Percentiles rank a stretch among this genome's conserved stretches.
Conservation (phyloP, 2,888 invertebrate genomes). For the Harpalus rufipes region DNA sequence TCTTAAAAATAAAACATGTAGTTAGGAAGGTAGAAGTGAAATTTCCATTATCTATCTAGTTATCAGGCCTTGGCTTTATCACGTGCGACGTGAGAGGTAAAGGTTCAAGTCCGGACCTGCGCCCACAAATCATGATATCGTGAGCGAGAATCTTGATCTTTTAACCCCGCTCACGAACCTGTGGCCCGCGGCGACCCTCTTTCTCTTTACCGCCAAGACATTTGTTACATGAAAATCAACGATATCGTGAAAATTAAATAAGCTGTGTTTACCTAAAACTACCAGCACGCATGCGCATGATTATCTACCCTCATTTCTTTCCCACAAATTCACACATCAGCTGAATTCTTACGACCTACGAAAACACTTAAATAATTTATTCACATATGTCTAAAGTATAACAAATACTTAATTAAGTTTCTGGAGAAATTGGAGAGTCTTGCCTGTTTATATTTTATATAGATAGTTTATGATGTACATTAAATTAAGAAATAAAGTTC, state of each 20-base stretch:
- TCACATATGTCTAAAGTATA: too few relatives aligned
- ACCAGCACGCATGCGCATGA: constrained; percentile 36
- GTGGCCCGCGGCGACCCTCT: constrained; percentile 47
- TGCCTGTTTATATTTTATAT: too few relatives aligned
- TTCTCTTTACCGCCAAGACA: constrained; percentile 47
- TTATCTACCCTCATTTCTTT: constrained; percentile 1
- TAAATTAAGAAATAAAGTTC: too few relatives aligned
- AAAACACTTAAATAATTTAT: too few relatives aligned
- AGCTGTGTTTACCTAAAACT: constrained; percentile 58
- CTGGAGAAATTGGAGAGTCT: too few relatives aligned
- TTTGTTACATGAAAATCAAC: constrained; percentile 61
- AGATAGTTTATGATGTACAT: too few relatives aligned
- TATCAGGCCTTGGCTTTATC: constrained; percentile 30
- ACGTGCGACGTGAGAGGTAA: constrained; percentile 37
- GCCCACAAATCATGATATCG: constrained; percentile 64
- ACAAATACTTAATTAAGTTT: too few relatives aligned
- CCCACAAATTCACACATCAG: constrained; percentile 24
- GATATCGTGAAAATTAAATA: constrained; percentile 64
- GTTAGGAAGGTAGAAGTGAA: constrained; percentile 39
- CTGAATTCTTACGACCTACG: background rate
- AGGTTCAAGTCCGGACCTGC: constrained; percentile 52
- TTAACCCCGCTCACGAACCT: constrained; percentile 47
- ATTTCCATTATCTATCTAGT: constrained; percentile 51
- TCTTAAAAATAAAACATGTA: constrained; percentile 6
- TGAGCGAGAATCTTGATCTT: constrained; percentile 64